A percentile compares a stretch with the other conserved stretches of the same genome.
phyloP scores from a whole-genome alignment of 2,113 vertebrate genomes.

The Gorsachius goisagi region DNA sequence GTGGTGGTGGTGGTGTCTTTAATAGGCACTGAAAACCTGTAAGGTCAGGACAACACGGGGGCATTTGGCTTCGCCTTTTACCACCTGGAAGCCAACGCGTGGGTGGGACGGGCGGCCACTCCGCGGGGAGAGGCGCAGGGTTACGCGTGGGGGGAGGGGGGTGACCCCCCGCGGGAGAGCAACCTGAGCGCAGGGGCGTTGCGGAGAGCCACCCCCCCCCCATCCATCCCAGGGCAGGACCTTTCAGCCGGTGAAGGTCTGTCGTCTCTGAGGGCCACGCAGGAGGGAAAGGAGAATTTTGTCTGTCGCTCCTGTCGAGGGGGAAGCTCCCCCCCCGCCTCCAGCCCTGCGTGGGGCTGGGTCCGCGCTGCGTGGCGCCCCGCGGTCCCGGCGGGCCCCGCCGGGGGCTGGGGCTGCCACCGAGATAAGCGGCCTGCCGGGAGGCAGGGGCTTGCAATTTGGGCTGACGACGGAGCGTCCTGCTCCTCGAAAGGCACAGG shows the following conservation, averaged over 20 bases:
- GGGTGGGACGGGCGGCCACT: neutral
- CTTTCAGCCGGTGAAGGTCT: rapidly evolving
- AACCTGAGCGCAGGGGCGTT: rapidly evolving
- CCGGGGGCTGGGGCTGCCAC: neutral
- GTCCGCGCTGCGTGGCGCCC: neutral
- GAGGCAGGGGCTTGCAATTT: rapidly evolving
- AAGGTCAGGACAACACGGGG: neutral
- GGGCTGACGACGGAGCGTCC: neutral
- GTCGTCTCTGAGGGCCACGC: neutral
- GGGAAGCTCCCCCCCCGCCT: neutral
- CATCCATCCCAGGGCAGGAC: too few species aligned
- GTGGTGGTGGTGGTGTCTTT: neutral
- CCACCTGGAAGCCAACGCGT: rapidly evolving
- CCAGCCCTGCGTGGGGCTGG: neutral
- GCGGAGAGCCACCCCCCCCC: too few species aligned
- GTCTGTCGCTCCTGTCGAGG: neutral
- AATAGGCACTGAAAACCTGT: neutral
- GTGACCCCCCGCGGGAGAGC: rapidly evolving
- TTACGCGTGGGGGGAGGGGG: neutral
- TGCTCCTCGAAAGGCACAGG: neutral
- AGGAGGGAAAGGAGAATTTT: neutral
- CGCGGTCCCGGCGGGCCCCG: neutral
- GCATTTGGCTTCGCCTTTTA: neutral
- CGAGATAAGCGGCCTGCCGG: neutral
- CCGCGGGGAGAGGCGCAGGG: too few species aligned